phyloP scores from a whole-genome alignment of 2,113 vertebrate genomes.

The Cryptomyrus ogoouensis region DNA sequence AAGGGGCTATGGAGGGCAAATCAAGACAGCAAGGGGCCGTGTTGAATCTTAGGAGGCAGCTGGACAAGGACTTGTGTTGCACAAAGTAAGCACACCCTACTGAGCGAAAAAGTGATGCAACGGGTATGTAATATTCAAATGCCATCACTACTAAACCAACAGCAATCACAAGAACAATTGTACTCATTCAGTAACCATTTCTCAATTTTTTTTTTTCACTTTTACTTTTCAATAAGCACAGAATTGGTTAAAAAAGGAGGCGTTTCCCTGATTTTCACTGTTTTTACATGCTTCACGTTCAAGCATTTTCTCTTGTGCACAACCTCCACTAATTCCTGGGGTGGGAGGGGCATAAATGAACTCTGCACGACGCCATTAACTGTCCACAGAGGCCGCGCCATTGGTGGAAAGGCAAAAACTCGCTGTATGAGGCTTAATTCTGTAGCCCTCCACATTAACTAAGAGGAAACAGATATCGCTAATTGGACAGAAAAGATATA shows the following conservation, averaged over 20 bases:
- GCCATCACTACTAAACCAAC: neutral
- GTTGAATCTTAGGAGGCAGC: neutral
- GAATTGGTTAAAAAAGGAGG: neutral
- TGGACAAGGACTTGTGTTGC: neutral
- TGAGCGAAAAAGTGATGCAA: conserved; percentile 4
- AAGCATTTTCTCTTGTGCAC: neutral
- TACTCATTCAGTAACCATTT: neutral
- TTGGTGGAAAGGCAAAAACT: neutral
- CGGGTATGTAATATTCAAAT: neutral
- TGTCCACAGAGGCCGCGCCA: neutral
- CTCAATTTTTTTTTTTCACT: neutral
- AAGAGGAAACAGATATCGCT: neutral
- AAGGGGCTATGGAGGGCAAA: neutral
- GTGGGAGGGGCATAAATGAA: neutral
- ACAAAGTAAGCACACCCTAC: neutral
- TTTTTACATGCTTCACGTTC: neutral
- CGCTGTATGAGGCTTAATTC: neutral
- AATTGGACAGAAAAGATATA: neutral
- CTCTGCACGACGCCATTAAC: neutral
- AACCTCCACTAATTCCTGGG: neutral
- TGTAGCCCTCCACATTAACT: neutral
- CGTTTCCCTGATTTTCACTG: neutral
- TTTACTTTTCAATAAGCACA: neutral
- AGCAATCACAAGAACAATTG: neutral
- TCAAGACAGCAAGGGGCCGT: neutral